Percentiles rank a stretch among this genome's conserved stretches.
Conservation (phyloP, 2,797 vertebrate species). For the Leptoclinus maculatus region DNA sequence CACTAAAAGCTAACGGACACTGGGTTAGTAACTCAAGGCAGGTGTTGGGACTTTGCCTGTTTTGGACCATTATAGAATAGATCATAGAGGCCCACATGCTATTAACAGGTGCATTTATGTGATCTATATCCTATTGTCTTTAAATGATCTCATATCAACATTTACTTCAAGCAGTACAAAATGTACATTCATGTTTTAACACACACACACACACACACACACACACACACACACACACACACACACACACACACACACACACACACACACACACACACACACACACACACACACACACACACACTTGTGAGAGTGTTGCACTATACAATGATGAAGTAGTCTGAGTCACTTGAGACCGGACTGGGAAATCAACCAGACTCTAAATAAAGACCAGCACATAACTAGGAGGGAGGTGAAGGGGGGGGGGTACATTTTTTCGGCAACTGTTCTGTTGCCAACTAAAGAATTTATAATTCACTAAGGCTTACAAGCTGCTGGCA, state of each 20-base stretch:
- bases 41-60: background rate
- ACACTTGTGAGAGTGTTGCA: background rate
- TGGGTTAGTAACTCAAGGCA: background rate
- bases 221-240: background rate
- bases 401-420: conserved; percentile 52
- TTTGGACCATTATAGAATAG: background rate
- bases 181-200: conserved; percentile 29
- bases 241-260: background rate
- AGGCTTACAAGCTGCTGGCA: conserved; percentile 14
- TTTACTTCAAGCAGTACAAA: background rate
- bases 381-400: conserved; percentile 77
- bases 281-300: background rate
- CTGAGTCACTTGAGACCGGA: conserved; percentile 65
- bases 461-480: conserved; percentile 46
- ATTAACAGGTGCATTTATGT: conserved; percentile 9
- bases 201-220: background rate
- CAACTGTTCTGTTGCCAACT: conserved; percentile 54
- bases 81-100: background rate
- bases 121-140: conserved; percentile 1
- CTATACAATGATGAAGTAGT: conserved; percentile 56
- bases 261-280: background rate
- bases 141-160: conserved; percentile 22
- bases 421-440: conserved; percentile 48
- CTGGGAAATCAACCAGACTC: conserved; percentile 65
- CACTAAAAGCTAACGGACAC: background rate